A percentile compares a stretch with the other conserved stretches of the same genome.
Evolutionary conservation across 2,797 vertebrate species (phyloP).

Genomic region (Poeciliopsis turneri): DNA sequence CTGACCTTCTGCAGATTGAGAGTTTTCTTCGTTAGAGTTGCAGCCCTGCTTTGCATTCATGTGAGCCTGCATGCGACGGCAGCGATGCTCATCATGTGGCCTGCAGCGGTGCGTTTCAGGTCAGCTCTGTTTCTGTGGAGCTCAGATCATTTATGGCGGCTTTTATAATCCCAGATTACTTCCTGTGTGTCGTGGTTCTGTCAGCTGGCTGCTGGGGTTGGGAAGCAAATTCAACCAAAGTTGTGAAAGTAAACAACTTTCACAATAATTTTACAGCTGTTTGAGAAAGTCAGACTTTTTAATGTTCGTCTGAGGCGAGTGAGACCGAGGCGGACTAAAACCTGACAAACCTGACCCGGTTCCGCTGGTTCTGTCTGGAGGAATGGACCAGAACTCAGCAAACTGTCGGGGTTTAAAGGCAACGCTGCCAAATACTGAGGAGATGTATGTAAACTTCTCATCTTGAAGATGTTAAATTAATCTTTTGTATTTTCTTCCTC

Average conservation of each 20-base stretch:
- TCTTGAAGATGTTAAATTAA: too few relatives aligned
- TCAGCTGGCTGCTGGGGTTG: background rate
- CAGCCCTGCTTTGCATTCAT: background rate
- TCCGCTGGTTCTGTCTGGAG: too few relatives aligned
- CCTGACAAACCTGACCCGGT: too few relatives aligned
- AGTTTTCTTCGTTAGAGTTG: background rate
- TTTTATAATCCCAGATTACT: constrained; percentile 5
- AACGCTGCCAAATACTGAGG: too few relatives aligned
- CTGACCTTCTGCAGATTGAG: background rate
- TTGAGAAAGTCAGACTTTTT: background rate
- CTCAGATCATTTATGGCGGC: constrained; percentile 11
- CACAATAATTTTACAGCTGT: background rate
- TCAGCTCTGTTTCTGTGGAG: constrained; percentile 17
- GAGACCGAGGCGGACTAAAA: too few relatives aligned
- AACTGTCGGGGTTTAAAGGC: too few relatives aligned
- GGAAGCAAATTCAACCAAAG: background rate
- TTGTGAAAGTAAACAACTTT: background rate
- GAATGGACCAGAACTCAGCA: too few relatives aligned
- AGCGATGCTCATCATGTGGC: constrained; percentile 24
- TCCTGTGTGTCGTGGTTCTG: background rate
- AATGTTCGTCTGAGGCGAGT: background rate
- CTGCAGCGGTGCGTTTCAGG: constrained; percentile 25
- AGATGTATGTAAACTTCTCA: too few relatives aligned
- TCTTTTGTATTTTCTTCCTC: too few relatives aligned
- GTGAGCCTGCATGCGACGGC: constrained; percentile 1